Conservation (phyloP, 2,888 invertebrate species). For the Phalera bucephala region DNA sequence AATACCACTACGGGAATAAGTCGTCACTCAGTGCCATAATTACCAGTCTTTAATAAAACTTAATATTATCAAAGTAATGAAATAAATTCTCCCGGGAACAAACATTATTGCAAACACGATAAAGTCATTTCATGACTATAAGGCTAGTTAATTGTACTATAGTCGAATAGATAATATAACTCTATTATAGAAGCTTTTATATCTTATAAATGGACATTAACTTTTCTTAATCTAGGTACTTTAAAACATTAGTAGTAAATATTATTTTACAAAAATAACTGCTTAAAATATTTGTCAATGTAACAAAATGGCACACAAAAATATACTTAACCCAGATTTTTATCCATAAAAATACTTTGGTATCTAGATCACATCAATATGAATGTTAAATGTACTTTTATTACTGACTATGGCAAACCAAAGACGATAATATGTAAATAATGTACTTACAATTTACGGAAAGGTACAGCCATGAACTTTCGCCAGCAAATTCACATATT, state of each 20-base stretch:
- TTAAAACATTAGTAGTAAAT: slow-evolving; percentile 27
- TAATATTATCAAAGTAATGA: slow-evolving; percentile 44
- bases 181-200: slow-evolving; percentile 42
- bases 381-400: too few species aligned
- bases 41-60: slow-evolving; percentile 58
- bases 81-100: slow-evolving; percentile 31
- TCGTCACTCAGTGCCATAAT: slow-evolving; percentile 41
- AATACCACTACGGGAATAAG: slow-evolving; percentile 41
- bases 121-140: slow-evolving; percentile 54
- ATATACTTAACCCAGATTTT: slow-evolving; percentile 21
- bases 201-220: slow-evolving; percentile 47
- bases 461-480: too few species aligned
- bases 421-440: too few species aligned
- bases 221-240: slow-evolving; percentile 39
- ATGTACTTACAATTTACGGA: too few species aligned
- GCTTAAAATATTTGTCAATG: slow-evolving; percentile 30
- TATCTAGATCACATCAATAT: background rate
- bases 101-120: slow-evolving; percentile 27
- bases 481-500: too few species aligned
- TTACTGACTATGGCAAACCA: too few species aligned
- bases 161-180: slow-evolving; percentile 41
- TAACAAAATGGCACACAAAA: slow-evolving; percentile 65
- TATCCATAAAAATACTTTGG: slow-evolving; percentile 5
- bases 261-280: slow-evolving; percentile 39
- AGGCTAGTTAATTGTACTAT: slow-evolving; percentile 77